Base-by-base conservation (phyloP, 2,888 invertebrate genomes). In the Elysia crispata region DNA sequence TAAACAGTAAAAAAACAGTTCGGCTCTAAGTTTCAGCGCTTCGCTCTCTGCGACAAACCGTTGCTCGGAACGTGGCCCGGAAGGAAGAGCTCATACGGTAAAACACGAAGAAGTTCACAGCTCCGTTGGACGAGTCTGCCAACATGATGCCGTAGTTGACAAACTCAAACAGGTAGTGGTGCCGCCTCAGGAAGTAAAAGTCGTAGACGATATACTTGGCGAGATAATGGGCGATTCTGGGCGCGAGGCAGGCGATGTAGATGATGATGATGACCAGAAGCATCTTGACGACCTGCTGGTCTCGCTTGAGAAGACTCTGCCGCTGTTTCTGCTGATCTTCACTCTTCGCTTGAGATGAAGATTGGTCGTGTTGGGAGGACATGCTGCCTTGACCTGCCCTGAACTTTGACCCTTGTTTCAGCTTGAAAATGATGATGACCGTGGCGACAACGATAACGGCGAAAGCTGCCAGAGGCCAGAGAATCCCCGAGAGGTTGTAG, bases 131-230 rank as follows among this genome's bases (percentile, higher is more conserved):
- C 3, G 69, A 64, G 28, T 76, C 80, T 28, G 76, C 70, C 15
- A 76, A 31, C 20, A 69, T 64, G 1, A 79, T 64, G 13, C 67
- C 23, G 49, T 79, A 76, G 13, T 64, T 62, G 23, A 75, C 64
- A 1, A 75, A 62, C 20, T 50, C 50, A 20, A 75, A 64, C 28
- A 79, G 75, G 33, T 79, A 69, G 49, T 79, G 75, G 33, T 79
- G 75, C 49, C 41, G 30, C 33, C 79, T 64, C 28, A 79, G 76
- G 72, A 74, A 79, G 25, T 79, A 79, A 20, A 74, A 76, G 18
- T 79, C 79, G 20, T 54, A 67, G 18, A 79, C 60, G 70, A 79
- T 60, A 30, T 75, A 79, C 49, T 79, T 79, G 67, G 79, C 79
- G 69, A 79, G 23, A 60, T 79, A 79, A 20, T 69, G 67, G 13